phyloP scores from a whole-genome alignment of 64 coral and sea anemone genomes.

The Pocillopora damicornis region DNA sequence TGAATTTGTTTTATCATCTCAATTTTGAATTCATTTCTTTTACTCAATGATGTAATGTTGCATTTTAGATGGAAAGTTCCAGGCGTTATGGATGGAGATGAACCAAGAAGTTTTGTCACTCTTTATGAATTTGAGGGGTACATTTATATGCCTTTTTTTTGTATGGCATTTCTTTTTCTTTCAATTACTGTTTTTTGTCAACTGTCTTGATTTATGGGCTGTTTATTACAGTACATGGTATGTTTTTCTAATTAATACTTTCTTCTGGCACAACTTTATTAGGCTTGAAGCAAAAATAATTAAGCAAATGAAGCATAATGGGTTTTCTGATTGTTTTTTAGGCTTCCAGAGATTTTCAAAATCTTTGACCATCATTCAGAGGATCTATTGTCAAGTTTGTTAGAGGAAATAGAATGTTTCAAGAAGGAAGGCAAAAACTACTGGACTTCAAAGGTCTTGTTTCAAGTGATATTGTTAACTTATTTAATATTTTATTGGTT shows the following conservation, averaged over 20 bases:
- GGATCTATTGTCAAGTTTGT: slow-evolving; percentile 45
- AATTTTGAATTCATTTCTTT: neutral
- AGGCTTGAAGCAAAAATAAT: too few species aligned
- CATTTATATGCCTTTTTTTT: neutral
- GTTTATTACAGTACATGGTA: too few species aligned
- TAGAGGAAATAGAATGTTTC: slow-evolving; percentile 50
- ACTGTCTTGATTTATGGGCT: too few species aligned
- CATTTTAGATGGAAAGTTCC: slow-evolving; percentile 45
- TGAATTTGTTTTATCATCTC: too few species aligned
- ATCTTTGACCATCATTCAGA: slow-evolving; percentile 71
- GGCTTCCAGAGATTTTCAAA: slow-evolving; percentile 68
- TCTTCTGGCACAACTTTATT: too few species aligned
- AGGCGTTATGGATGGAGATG: slow-evolving; percentile 42
- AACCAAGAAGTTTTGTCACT: slow-evolving; percentile 54
- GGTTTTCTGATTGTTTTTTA: slow-evolving; percentile 1
- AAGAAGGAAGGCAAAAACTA: slow-evolving; percentile 66
- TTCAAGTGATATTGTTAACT: neutral
- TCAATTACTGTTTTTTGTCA: too few species aligned
- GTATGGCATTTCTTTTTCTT: too few species aligned
- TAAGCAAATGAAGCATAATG: too few species aligned
- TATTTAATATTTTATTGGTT: neutral
- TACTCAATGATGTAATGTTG: neutral
- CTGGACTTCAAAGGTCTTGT: slow-evolving; percentile 57
- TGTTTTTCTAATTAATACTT: too few species aligned
- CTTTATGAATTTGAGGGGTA: slow-evolving; percentile 61